phyloP scores from a whole-genome alignment of 2,888 invertebrate genomes.

The Alviniconcha strummeri region DNA sequence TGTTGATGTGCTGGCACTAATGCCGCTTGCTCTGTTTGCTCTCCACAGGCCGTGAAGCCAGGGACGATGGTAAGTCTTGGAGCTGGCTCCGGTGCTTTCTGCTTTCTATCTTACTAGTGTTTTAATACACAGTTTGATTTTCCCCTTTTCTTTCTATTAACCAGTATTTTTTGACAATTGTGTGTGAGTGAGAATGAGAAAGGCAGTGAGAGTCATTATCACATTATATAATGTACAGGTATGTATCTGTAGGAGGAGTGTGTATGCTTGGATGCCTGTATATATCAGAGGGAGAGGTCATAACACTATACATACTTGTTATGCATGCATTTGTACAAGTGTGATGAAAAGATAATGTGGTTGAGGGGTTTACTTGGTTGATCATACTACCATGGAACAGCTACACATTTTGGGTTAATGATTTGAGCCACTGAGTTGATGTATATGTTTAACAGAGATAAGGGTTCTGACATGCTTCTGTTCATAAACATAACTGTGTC shows the following conservation, averaged over 20 bases:
- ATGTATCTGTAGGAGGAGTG: not conserved
- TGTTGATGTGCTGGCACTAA: conserved; percentile 27
- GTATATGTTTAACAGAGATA: no score
- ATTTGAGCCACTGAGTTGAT: no score
- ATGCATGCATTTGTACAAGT: no score
- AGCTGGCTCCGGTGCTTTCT: not conserved
- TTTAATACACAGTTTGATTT: not conserved
- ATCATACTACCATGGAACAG: no score
- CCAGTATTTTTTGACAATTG: not conserved
- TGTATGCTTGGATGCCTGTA: not conserved
- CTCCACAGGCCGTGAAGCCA: conserved; percentile 38
- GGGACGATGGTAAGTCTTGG: conserved; percentile 46
- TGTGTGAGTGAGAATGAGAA: not conserved
- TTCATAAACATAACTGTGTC: no score
- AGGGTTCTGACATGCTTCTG: no score
- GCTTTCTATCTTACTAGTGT: not conserved
- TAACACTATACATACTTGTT: no score
- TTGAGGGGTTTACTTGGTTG: no score
- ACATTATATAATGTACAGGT: no score
- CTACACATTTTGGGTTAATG: no score
- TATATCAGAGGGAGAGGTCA: not conserved
- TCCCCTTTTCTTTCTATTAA: not conserved
- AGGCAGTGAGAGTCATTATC: no score
- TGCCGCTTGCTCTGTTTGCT: conserved; percentile 32
- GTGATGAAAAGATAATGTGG: no score